Conservation (phyloP, 2,113 vertebrate genomes). For the Pomatostomus ruficeps region DNA sequence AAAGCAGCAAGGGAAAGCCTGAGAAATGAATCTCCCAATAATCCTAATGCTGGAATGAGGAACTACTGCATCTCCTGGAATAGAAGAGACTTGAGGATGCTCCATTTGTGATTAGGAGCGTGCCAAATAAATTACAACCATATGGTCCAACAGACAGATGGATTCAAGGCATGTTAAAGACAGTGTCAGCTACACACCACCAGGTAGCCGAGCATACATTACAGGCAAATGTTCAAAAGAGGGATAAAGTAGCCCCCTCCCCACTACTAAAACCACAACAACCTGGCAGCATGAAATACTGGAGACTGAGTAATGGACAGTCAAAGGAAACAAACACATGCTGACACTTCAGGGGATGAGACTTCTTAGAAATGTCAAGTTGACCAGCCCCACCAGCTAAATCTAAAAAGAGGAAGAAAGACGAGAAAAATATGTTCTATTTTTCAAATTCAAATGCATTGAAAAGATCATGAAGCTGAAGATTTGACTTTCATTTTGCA, state of each 20-base stretch:
- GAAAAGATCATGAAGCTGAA: background rate
- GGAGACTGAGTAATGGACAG: background rate
- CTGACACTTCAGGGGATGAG: background rate
- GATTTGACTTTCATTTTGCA: background rate
- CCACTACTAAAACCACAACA: too few relatives aligned
- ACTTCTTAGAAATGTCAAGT: background rate
- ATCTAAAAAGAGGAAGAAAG: background rate
- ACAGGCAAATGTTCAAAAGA: constrained; percentile 55
- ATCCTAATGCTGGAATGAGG: background rate
- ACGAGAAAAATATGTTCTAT: background rate
- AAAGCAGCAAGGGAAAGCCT: background rate
- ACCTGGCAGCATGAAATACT: constrained; percentile 21
- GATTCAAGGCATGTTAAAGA: constrained; percentile 54
- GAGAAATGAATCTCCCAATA: background rate
- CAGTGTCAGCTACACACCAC: constrained; percentile 56
- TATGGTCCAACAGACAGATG: constrained; percentile 61
- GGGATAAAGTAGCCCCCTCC: constrained; percentile 57
- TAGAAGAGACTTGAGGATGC: constrained; percentile 20
- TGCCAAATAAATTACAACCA: constrained; percentile 59
- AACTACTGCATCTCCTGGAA: constrained; percentile 13
- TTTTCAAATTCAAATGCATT: background rate
- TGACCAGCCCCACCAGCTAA: background rate
- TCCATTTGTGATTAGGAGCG: constrained; percentile 37
- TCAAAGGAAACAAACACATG: background rate
- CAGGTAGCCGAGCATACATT: constrained; percentile 39